phyloP scores from a whole-genome alignment of 2,113 vertebrate species.

The Myiozetetes cayanensis region DNA sequence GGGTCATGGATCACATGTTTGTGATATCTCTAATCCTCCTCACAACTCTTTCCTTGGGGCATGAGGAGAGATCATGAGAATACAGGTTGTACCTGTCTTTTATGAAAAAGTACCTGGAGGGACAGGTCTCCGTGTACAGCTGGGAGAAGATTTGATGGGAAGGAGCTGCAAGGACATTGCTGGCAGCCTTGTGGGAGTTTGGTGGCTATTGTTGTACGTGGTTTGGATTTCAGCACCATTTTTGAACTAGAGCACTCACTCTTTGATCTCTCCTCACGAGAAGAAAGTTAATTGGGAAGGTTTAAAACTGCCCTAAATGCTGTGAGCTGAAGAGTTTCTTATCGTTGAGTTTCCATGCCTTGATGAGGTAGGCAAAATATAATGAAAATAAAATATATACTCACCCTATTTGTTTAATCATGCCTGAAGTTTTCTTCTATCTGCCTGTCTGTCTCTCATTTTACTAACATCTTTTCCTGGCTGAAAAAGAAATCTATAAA shows the following conservation, averaged over 20 bases:
- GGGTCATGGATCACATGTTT: background rate
- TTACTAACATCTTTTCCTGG: background rate
- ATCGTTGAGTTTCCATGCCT: background rate
- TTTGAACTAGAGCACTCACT: background rate
- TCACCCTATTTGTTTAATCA: background rate
- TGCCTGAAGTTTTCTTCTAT: background rate
- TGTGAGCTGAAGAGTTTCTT: background rate
- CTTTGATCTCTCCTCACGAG: background rate
- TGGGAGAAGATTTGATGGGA: background rate
- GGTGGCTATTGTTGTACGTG: rapidly evolving
- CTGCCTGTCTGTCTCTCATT: background rate
- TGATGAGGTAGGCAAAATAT: background rate
- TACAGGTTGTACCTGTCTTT: background rate
- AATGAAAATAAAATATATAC: background rate
- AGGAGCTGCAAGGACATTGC: background rate
- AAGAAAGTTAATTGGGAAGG: background rate
- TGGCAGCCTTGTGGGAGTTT: background rate
- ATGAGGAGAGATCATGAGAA: background rate
- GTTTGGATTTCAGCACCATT: background rate
- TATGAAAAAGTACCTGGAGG: background rate
- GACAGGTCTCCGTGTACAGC: background rate
- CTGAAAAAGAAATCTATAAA: background rate
- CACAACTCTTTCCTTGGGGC: background rate
- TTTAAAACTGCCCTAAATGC: background rate
- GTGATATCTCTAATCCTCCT: background rate